Evolutionary conservation across 1,140 invertebrate genomes (phyloP).

Genomic region (Bilobella aurantiaca): DNA sequence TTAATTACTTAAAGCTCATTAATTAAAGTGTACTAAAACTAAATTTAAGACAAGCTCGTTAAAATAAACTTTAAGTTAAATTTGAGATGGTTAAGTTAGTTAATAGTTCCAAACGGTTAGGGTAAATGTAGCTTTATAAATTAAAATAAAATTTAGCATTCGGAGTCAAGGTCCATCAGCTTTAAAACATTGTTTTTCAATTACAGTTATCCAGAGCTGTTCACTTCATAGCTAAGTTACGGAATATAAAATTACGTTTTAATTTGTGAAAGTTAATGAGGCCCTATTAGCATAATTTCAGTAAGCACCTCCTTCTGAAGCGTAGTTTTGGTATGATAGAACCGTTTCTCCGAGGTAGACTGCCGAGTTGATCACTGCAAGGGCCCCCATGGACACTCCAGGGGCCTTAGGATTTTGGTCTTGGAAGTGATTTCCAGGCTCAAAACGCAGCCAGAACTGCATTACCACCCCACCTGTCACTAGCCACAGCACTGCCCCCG

Average conservation of each 20-base stretch:
- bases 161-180: background rate
- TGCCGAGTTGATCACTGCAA: slow-evolving; percentile 65
- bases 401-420: slow-evolving; percentile 40
- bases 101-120: too few species aligned
- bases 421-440: slow-evolving; percentile 30
- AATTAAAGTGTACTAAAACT: background rate
- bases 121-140: too few species aligned
- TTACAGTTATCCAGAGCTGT: too few species aligned
- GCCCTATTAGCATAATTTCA: background rate
- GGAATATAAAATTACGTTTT: too few species aligned
- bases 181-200: too few species aligned
- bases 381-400: slow-evolving; percentile 62
- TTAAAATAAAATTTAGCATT: background rate
- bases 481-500: slow-evolving; percentile 68
- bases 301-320: background rate
- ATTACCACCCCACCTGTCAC: slow-evolving; percentile 69
- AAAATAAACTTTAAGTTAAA: too few species aligned
- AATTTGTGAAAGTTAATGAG: background rate
- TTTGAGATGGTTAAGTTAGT: too few species aligned
- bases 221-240: too few species aligned
- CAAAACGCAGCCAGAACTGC: slow-evolving; percentile 59
- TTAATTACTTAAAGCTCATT: background rate
- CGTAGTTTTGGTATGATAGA: slow-evolving; percentile 56
- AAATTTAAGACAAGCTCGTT: too few species aligned
- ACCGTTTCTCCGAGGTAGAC: slow-evolving; percentile 65